Evolutionary conservation across 2,113 vertebrate species (phyloP).

Genomic region (Ammospiza caudacuta): DNA sequence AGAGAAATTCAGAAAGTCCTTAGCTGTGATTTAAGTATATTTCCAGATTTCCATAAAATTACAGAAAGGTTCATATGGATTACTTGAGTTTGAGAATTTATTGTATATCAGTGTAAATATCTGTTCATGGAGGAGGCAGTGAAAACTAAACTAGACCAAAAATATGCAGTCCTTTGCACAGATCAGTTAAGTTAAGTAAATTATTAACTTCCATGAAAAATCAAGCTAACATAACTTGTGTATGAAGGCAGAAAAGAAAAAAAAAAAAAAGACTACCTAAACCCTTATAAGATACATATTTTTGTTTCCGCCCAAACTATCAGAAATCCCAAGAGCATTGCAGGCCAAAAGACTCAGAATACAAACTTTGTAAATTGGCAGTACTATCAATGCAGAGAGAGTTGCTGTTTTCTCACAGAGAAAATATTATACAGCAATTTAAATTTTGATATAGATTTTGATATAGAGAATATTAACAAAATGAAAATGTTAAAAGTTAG

Average conservation of each 20-base stretch:
- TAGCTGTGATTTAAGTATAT: not conserved
- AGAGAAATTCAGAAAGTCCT: not conserved
- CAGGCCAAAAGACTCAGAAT: not conserved
- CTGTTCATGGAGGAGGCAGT: not conserved
- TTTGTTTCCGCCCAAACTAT: not conserved
- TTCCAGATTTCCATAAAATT: not conserved
- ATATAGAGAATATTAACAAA: not conserved
- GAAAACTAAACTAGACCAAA: not conserved
- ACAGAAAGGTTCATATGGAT: not conserved
- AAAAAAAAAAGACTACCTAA: fast-evolving
- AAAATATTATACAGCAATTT: not conserved
- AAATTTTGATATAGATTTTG: not conserved
- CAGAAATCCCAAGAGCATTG: not conserved
- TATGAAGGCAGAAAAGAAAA: not conserved
- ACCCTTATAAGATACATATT: not conserved
- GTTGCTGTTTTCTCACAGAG: not conserved
- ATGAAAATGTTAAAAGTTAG: not conserved
- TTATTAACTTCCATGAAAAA: not conserved
- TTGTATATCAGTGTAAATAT: not conserved
- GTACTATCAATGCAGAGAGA: not conserved
- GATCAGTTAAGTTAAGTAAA: not conserved
- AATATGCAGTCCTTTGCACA: not conserved
- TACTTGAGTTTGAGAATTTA: not conserved
- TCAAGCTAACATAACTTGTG: not conserved
- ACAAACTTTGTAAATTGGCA: not conserved